phyloP scores from a whole-genome alignment of 2,113 vertebrate species.

The Amphilophus citrinellus region DNA sequence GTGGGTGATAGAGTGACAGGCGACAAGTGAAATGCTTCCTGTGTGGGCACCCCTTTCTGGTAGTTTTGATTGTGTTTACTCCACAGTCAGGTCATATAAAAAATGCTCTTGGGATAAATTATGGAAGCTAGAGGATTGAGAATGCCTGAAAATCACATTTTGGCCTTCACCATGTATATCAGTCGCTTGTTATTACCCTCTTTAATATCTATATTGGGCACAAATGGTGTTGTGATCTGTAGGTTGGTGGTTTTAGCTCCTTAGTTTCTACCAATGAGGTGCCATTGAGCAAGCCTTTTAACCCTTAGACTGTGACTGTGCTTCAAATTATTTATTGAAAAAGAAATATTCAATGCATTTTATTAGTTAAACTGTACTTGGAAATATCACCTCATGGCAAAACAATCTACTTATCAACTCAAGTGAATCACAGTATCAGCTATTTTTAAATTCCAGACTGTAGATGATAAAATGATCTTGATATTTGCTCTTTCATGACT shows the following conservation, averaged over 20 bases:
- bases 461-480: background rate
- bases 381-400: background rate
- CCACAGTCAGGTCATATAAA: too few relatives aligned
- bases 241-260: slow-evolving; percentile 6
- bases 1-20: background rate
- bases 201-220: background rate
- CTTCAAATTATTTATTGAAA: background rate
- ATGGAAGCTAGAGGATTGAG: background rate
- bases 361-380: background rate
- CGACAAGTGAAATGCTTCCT: too few relatives aligned
- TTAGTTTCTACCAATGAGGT: background rate
- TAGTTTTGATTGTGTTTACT: too few relatives aligned
- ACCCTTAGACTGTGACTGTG: background rate
- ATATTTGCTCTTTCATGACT: background rate
- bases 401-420: background rate
- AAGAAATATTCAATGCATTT: background rate
- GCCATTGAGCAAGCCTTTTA: background rate
- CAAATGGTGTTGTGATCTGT: background rate
- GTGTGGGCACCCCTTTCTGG: too few relatives aligned
- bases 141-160: too few relatives aligned
- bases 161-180: too few relatives aligned
- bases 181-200: background rate
- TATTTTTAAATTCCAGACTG: background rate
- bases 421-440: background rate
- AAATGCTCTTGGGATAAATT: background rate